Base-by-base conservation (phyloP, 2,888 invertebrate species). In the Thymelicus lineola region DNA sequence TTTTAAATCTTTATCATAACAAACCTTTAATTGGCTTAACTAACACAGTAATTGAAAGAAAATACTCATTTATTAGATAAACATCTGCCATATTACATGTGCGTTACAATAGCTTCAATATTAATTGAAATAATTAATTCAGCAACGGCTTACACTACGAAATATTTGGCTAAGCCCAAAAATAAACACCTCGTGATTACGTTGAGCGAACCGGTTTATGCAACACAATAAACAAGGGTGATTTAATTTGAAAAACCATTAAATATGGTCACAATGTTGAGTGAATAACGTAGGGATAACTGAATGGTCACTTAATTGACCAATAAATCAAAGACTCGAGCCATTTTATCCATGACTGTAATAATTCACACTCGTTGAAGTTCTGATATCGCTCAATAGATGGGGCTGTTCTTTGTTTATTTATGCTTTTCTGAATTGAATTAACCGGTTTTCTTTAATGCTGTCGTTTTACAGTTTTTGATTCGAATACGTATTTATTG, bases 241-340 rank as follows among this genome's bases (percentile, higher is more conserved):
- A 82, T 85, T 85, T 87, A 86, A 89, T 88, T 88, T 80, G 84
- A 82, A 86, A 90, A 87, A 82, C 85, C 86, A 89, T 89, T 86
- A 78, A 76, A 74, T 57, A 59, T 66, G 75, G 72, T 75, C 74
- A 75, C 73, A 76, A 75, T 74, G 68, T 70, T 61, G 65, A 70
- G 63, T 61, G 46, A 38, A 63, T 62, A 60, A 65, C 66, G 72
- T 48, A 71, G 76, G 79, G 76, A 73, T 73, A 72, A 76, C 63
- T 77, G 90, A 91, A 92, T 91, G 91, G 91, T 91, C 92, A 90
- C 86, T 88, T 91, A 92, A 92, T 92, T 92, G 90, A 84, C 77
- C 79, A 78, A 91, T 91, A 93, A 91, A 93, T 93, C 91, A 91
- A 81, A 76, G 76, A 82, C 72, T 76, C 74, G 76, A 78, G 80